Evolutionary conservation across 2,888 invertebrate genomes (phyloP).

Genomic region (Luperina testacea): DNA sequence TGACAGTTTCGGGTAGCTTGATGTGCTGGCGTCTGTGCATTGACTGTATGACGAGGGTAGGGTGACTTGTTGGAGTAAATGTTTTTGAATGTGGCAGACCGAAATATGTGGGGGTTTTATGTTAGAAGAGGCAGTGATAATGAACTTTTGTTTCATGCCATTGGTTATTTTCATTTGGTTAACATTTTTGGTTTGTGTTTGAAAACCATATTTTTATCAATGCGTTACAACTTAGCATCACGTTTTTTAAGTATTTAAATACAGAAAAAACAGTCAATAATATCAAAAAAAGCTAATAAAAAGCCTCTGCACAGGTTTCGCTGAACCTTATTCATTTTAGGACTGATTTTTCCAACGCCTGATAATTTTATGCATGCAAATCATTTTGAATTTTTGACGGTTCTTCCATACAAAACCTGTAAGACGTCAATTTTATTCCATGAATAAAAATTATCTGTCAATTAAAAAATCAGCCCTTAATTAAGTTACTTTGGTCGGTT

Average conservation of each 20-base stretch:
- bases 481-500: too few relatives aligned
- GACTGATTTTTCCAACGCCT: too few relatives aligned
- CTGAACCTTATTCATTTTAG: not conserved
- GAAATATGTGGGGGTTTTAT: not conserved
- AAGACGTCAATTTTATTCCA: too few relatives aligned
- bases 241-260: too few relatives aligned
- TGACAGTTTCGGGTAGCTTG: too few relatives aligned
- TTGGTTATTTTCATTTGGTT: not conserved
- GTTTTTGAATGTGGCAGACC: slow-evolving; percentile 29
- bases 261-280: not conserved
- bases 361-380: too few relatives aligned
- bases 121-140: not conserved
- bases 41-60: slow-evolving; percentile 46
- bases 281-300: too few relatives aligned
- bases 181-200: not conserved
- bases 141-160: not conserved
- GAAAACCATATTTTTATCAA: not conserved
- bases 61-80: slow-evolving; percentile 14
- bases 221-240: not conserved
- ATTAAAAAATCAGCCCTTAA: too few relatives aligned
- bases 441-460: too few relatives aligned
- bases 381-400: too few relatives aligned
- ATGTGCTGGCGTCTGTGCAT: not conserved
- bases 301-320: not conserved
- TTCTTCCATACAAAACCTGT: too few relatives aligned